These are phyloP conservation scores for Samia ricini DNA, from an alignment of 1,140 invertebrate species.

Conservation along the genomic window DNA sequence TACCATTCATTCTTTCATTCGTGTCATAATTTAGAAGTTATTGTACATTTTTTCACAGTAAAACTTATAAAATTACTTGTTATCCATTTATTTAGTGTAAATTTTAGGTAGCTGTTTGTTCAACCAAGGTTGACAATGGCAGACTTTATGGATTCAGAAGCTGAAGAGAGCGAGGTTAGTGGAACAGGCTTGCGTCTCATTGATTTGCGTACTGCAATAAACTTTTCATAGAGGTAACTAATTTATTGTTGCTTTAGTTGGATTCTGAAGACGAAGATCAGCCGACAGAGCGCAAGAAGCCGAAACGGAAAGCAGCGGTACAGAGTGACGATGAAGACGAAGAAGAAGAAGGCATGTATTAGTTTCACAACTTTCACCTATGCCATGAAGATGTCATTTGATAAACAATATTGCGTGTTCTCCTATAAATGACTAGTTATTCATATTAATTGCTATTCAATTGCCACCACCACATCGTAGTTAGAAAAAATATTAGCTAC, in stretches of 20 bases:
- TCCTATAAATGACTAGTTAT: neutral
- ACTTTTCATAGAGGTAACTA: constrained; percentile 13
- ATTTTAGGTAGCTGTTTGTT: constrained; percentile 2
- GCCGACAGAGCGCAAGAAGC: constrained; percentile 67
- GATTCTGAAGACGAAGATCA: constrained; percentile 72
- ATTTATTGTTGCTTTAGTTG: constrained; percentile 42
- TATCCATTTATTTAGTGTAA: neutral
- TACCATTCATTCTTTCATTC: constrained; percentile 19
- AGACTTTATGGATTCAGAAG: constrained; percentile 90
- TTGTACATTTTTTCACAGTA: constrained; percentile 3
- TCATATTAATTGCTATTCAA: neutral
- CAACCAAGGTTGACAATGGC: constrained; percentile 77
- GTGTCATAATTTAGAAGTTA: constrained; percentile 21
- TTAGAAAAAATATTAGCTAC: too few species aligned
- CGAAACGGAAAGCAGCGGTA: constrained; percentile 72
- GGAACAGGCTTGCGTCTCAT: constrained; percentile 35
- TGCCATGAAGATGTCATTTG: neutral
- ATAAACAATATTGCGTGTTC: constrained; percentile 8
- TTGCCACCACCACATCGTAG: too few species aligned
- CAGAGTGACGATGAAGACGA: constrained; percentile 78
- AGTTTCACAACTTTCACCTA: constrained; percentile 18
- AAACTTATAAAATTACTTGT: neutral
- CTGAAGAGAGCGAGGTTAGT: constrained; percentile 89
- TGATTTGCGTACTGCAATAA: constrained; percentile 36
- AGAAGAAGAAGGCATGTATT: constrained; percentile 73